Conservation (phyloP, 2,888 invertebrate genomes). For the Pristionchus entomophagus region DNA sequence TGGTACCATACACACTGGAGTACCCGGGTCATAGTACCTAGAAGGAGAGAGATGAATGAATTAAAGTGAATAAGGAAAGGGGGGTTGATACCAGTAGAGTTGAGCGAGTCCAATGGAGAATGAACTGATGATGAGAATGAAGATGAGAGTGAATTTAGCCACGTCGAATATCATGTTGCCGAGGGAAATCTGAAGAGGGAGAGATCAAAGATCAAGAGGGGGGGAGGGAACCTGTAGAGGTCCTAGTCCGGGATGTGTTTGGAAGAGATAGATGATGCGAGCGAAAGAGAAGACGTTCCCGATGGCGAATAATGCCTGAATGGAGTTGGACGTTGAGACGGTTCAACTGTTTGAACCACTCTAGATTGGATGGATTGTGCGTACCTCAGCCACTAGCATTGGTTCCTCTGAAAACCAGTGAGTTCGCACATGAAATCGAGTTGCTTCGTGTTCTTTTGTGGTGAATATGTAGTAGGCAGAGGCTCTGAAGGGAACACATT, state of each 20-base stretch:
- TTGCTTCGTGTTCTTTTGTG: neutral
- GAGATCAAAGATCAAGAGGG: constrained; percentile 31
- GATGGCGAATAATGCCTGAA: constrained; percentile 78
- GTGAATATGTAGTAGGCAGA: constrained; percentile 41
- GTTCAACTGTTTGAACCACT: constrained; percentile 50
- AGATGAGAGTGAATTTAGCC: constrained; percentile 80
- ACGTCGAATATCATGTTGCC: constrained; percentile 81
- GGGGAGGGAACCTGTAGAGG: constrained; percentile 78
- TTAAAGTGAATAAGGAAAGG: neutral
- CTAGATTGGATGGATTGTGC: neutral
- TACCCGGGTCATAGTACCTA: constrained; percentile 78
- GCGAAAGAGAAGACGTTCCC: constrained; percentile 81
- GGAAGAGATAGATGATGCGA: constrained; percentile 80
- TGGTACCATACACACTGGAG: constrained; percentile 63
- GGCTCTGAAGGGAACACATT: neutral
- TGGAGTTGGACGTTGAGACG: neutral
- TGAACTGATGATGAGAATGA: constrained; percentile 79
- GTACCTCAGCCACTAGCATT: constrained; percentile 79
- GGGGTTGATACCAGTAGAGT: constrained; percentile 75
- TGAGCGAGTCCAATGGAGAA: constrained; percentile 79
- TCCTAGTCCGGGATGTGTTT: constrained; percentile 80
- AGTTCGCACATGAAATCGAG: constrained; percentile 72
- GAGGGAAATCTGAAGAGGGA: constrained; percentile 70
- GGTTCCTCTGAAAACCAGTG: constrained; percentile 80
- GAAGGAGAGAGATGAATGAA: constrained; percentile 54